phyloP scores from a whole-genome alignment of 2,113 vertebrate genomes.

The Ploceus nigricollis region DNA sequence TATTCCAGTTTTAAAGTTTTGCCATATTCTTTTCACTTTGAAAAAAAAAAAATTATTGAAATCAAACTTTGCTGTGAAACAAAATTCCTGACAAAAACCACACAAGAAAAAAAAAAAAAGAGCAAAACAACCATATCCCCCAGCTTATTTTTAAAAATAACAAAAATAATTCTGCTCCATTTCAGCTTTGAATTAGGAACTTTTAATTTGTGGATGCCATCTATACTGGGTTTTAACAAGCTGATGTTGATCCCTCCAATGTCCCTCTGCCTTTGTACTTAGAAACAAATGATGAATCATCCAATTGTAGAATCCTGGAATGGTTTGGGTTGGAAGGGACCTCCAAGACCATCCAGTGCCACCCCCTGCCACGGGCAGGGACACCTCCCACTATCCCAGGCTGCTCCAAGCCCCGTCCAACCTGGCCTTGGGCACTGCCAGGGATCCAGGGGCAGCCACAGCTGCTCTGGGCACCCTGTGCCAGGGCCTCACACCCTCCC shows the following conservation, averaged over 20 bases:
- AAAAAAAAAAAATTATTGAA: neutral
- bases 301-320: rapidly evolving
- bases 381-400: neutral
- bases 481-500: neutral
- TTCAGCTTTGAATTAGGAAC: neutral
- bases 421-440: neutral
- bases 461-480: neutral
- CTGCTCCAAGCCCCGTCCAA: neutral
- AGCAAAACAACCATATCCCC: rapidly evolving
- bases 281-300: neutral
- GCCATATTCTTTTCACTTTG: neutral
- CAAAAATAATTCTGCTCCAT: neutral
- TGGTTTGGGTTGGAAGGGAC: neutral
- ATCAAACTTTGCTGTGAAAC: neutral
- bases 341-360: rapidly evolving
- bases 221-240: neutral
- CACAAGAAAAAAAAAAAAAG: neutral
- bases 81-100: neutral
- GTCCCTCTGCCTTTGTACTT: neutral
- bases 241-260: neutral
- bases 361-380: neutral
- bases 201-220: neutral
- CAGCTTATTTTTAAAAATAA: neutral
- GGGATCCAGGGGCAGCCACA: neutral
- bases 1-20: neutral